Evolutionary conservation across 2,888 invertebrate species (phyloP).

Genomic region (Cinara cedri): DNA sequence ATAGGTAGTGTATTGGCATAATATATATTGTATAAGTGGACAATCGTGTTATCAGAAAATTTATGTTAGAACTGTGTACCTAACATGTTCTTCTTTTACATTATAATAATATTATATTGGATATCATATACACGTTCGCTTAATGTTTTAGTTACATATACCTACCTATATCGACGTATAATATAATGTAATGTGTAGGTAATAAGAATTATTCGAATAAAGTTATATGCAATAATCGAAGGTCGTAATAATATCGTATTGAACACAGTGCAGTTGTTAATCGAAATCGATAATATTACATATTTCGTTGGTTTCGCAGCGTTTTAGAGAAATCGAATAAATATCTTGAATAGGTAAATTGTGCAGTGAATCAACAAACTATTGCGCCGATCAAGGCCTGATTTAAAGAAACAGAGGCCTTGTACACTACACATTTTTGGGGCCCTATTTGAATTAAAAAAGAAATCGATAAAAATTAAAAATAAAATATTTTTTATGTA

Average conservation of each 20-base stretch:
- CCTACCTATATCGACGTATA: too few species aligned
- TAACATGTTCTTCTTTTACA: neutral
- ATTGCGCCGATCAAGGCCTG: too few species aligned
- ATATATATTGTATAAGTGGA: constrained; percentile 34
- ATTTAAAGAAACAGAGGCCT: too few species aligned
- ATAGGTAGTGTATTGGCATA: neutral
- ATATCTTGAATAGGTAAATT: too few species aligned
- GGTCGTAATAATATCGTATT: constrained; percentile 18
- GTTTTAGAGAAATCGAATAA: too few species aligned
- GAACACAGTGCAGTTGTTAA: neutral
- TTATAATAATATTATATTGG: neutral
- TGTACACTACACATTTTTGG: too few species aligned
- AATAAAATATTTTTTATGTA: too few species aligned
- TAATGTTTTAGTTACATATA: too few species aligned
- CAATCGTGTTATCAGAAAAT: constrained; percentile 33
- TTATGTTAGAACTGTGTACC: constrained; percentile 12
- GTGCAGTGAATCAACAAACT: too few species aligned
- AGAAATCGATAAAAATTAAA: too few species aligned
- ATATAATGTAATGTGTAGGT: neutral
- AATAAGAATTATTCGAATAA: neutral
- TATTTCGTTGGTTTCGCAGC: too few species aligned
- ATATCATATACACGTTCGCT: neutral
- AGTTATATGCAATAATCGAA: neutral
- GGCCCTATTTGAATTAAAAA: too few species aligned
- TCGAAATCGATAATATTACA: neutral